Base-by-base conservation (phyloP, 2,113 vertebrate species). In the Labrus mixtus region DNA sequence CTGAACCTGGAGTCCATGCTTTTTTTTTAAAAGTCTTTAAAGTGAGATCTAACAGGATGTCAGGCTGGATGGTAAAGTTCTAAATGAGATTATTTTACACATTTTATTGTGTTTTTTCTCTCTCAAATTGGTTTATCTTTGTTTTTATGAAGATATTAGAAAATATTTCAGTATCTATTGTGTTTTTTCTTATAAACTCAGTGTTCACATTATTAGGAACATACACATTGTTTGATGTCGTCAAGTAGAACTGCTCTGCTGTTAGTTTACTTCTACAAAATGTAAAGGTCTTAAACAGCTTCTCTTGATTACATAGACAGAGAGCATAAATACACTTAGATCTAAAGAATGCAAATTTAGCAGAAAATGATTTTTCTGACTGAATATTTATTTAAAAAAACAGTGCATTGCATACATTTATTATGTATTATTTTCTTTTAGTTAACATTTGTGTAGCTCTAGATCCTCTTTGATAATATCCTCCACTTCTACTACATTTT, bases 1-100 rank as follows among this genome's bases (percentile, higher is more conserved):
- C 66, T 74, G 71, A 77, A 71, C 60, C 53, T 78, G 33, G 54
- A 53, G 69, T 67, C 64, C 50, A 51, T 33, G 51, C 33, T 25
- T 8, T 61, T 53, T 45, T n/a, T n/a, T n/a, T n/a, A n/a, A n/a
- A n/a, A 59, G 68, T 13, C n/a, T 11, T 77, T 53, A 67, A 41
- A 68, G 36, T 48, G 33, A 63, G 36, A 79, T 48, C 7, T 41
- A 41, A 41, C 39, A 41, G 39, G 39, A 17, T 56, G 46, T 45
- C 60, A 19, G 8, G 41, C 65, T 67, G 19, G 64, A 66, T 61
- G 41, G 23, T 4, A 48, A 15, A 16, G 6, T 57, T 48, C 7
- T 45, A n/a, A 17, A 78, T 78, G 11, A 7, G 15, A 55, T 33
- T 58, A 46, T 51, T 62, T 62, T 43, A 17, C 20, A 68, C n/a